A percentile compares a stretch with the other conserved stretches of the same genome.
Conservation (phyloP, 2,888 invertebrate genomes). For the Polyploca ridens region DNA sequence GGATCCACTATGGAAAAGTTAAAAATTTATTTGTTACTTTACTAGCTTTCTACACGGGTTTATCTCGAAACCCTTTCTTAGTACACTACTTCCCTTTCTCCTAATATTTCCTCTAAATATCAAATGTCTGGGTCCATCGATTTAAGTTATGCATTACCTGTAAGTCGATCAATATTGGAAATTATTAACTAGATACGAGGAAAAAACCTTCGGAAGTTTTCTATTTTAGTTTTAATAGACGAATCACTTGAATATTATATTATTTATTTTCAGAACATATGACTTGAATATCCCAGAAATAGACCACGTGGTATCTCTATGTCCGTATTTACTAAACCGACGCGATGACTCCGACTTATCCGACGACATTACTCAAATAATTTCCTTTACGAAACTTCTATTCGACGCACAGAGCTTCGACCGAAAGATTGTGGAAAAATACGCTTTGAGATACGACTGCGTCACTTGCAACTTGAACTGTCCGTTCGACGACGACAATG, state of each 20-base stretch:
- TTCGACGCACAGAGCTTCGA: slow-evolving; percentile 19
- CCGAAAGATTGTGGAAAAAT: slow-evolving; percentile 23
- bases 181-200: no score
- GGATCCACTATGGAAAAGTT: no score
- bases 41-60: no score
- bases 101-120: no score
- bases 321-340: slow-evolving; percentile 43
- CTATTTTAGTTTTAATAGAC: no score
- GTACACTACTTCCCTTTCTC: no score
- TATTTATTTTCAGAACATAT: slow-evolving; percentile 38
- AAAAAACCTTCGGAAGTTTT: no score
- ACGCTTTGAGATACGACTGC: slow-evolving; percentile 49
- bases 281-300: slow-evolving; percentile 40
- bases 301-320: slow-evolving; percentile 51
- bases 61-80: no score
- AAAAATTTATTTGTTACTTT: no score
- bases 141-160: no score
- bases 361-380: slow-evolving; percentile 25
- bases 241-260: neutral
- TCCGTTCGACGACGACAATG: slow-evolving; percentile 49
- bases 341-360: slow-evolving; percentile 21
- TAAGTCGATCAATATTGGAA: no score
- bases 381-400: slow-evolving; percentile 30
- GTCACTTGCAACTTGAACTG: slow-evolving; percentile 53
- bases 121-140: no score